Base-by-base conservation (phyloP, 2,888 invertebrate genomes). In the Amiota communis region DNA sequence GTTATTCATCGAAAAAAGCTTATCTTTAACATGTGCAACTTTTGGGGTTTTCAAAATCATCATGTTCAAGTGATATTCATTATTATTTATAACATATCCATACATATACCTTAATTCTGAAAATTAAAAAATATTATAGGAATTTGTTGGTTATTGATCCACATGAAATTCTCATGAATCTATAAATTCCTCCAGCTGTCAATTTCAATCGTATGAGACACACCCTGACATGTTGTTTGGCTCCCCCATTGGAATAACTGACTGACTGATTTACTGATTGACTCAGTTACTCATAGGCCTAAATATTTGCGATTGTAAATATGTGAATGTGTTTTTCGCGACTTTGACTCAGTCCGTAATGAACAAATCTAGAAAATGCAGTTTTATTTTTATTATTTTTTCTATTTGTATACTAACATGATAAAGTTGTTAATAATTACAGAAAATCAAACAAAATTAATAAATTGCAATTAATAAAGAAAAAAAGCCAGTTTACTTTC, bases 201-300 rank as follows among this genome's bases (percentile, higher is more conserved):
- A 61, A 61, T 11, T 10, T 9, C n/a, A 59, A 15, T 59, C 59
- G 3, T 10, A 11, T 11, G 17, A 1, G 17, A 9, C n/a, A n/a
- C 53, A 59, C 59, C 59, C 17, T 15, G 59, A 59, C 59, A 59
- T 20, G 59, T 17, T 59, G 59, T 9, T n/a, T 53, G 53, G 12
- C 53, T n/a, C n/a, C 70, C n/a, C 20, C 48, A 57, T 56, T 74
- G 70, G 36, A 57, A n/a, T 69, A 71, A 23, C 51, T 1, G 70
- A 71, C 71, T 65, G 79, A 77, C 57, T 36, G 36, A 2, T 36
- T 72, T 70, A 73, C 78, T 36, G 36, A 36, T 36, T 73, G 71
- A 73, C 78, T 77, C 53, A n/a, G 53, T 51, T 72, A 79, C 69
- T 77, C 72, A 75, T 36, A 68, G 69, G 47, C 70, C 53, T 71